Base-by-base conservation (phyloP, 2,888 invertebrate species). In the Leuctra nigra region DNA sequence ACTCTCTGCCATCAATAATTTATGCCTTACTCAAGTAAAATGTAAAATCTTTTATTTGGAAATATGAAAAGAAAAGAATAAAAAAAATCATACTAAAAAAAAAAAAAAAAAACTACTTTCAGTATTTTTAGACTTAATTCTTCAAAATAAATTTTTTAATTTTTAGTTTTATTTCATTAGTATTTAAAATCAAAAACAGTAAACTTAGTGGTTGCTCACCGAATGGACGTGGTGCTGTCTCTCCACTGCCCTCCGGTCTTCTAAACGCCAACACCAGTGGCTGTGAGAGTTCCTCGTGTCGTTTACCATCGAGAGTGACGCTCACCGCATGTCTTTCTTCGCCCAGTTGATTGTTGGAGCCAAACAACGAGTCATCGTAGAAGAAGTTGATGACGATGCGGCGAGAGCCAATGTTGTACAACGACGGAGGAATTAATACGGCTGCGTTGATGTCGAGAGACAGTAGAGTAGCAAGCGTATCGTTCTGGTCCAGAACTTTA, bases 381-480 rank as follows among this genome's bases (percentile, higher is more conserved):
- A 60, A 58, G 7, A 56, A 14, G 23, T 50, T 57, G 41, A 57
- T 36, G 16, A 57, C 53, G 13, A 57, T 41, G 7, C 57, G 46
- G 39, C 20, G 39, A 14, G 41, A 7, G 23, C 38, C 9, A 6
- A 11, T 48, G 38, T 35, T 22, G n/a, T 23, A 7, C n/a, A 79
- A 64, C 2, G 68, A 64, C 24, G 69, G 64, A 1, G 81, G 77
- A 7, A 81, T 59, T 73, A 77, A 80, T 1, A 79, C 73, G 2
- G 77, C 81, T 53, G 79, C 68, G 67, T 77, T 76, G 59, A 81
- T 68, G 62, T 76, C 63, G 18, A 78, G 73, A 14, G 70, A 65
- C 4, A 79, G 68, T 11, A 78, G 73, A 35, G 73, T 67, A 59
- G 64, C 55, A 60, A 79, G 63, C 59, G 75, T 75, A 62, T 74